phyloP scores from a whole-genome alignment of 2,797 vertebrate species.

The Kryptolebias ocellatus region DNA sequence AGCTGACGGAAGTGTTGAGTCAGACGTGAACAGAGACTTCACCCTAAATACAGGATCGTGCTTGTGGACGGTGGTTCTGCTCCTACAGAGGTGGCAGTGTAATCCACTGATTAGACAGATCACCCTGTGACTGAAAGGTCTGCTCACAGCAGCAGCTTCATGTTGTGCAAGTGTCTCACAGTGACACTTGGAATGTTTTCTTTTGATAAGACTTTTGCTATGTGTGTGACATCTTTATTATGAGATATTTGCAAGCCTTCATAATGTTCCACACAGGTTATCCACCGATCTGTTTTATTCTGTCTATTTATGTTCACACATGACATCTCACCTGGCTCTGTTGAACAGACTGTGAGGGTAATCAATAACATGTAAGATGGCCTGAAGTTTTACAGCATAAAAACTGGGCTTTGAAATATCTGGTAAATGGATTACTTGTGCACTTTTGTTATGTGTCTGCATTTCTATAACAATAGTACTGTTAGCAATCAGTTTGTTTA shows the following conservation, averaged over 20 bases:
- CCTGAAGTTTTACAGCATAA: background rate
- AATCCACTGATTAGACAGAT: constrained; percentile 54
- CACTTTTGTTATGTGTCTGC: background rate
- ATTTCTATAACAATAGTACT: background rate
- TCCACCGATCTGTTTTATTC: background rate
- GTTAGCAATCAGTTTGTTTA: background rate
- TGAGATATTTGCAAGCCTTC: constrained; percentile 22
- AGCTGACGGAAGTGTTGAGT: constrained; percentile 10
- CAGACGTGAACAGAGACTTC: constrained; percentile 1
- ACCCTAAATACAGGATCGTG: constrained; percentile 3
- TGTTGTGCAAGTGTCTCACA: constrained; percentile 57
- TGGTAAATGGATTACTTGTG: background rate
- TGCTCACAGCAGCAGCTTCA: constrained; percentile 59
- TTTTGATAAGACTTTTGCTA: constrained; percentile 12
- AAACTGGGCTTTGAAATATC: background rate
- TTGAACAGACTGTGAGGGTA: background rate
- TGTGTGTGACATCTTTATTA: constrained; percentile 2
- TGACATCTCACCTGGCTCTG: constrained; percentile 3
- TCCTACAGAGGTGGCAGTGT: constrained; percentile 38
- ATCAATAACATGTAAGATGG: background rate
- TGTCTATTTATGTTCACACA: constrained; percentile 6
- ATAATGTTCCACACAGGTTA: constrained; percentile 19
- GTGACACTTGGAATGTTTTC: constrained; percentile 39
- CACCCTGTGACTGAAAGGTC: constrained; percentile 51
- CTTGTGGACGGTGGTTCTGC: constrained; percentile 16